A percentile compares a stretch with the other conserved stretches of the same genome.
phyloP scores from a whole-genome alignment of 2,888 invertebrate genomes.

The Macrophya alboannulata region DNA sequence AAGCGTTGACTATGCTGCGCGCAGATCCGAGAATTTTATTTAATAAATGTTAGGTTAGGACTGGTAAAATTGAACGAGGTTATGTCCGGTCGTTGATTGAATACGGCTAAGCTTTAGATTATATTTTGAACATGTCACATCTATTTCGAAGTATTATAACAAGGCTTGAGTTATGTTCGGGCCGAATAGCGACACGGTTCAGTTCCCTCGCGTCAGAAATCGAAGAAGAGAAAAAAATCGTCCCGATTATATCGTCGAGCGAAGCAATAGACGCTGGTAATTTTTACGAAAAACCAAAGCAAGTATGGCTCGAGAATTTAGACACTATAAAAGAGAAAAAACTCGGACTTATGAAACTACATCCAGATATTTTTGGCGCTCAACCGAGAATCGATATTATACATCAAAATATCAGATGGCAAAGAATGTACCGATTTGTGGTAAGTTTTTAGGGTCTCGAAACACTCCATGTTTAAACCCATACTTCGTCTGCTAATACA shows the following conservation, averaged over 20 bases:
- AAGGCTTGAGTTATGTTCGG: slow-evolving; percentile 64
- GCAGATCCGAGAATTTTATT: neutral
- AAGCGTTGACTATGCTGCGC: neutral
- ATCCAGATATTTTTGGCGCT: slow-evolving; percentile 93
- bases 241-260: slow-evolving; percentile 78
- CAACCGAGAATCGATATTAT: slow-evolving; percentile 94
- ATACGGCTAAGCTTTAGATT: neutral
- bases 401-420: slow-evolving; percentile 94
- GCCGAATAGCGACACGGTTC: slow-evolving; percentile 64
- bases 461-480: neutral
- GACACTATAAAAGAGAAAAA: slow-evolving; percentile 89
- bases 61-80: neutral
- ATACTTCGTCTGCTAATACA: neutral
- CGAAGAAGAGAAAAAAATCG: slow-evolving; percentile 53
- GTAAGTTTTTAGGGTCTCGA: slow-evolving; percentile 78
- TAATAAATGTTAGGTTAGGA: slow-evolving; percentile 14
- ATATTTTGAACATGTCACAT: slow-evolving; percentile 66
- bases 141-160: slow-evolving; percentile 67
- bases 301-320: slow-evolving; percentile 94
- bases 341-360: slow-evolving; percentile 93
- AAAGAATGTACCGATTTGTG: slow-evolving; percentile 90
- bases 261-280: slow-evolving; percentile 64
- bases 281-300: slow-evolving; percentile 84
- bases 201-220: slow-evolving; percentile 59
- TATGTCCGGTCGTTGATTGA: neutral